Conservation (phyloP, 2,797 vertebrate species). For the Enteromius fasciolatus region DNA sequence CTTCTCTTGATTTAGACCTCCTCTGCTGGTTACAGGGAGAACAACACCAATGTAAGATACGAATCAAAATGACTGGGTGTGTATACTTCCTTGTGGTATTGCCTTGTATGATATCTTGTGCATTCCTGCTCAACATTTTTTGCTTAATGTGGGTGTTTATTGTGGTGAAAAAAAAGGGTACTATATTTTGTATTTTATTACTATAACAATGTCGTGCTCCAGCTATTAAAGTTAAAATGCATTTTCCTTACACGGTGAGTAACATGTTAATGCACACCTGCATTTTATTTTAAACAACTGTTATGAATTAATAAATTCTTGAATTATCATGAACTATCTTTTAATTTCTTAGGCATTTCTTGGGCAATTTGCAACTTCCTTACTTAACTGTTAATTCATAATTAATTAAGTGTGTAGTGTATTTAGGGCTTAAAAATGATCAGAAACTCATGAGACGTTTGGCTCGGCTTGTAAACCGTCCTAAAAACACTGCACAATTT, state of each 20-base stretch:
- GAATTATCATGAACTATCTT: neutral
- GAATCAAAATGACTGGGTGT: neutral
- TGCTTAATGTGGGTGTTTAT: neutral
- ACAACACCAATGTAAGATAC: constrained; percentile 31
- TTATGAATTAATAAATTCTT: neutral
- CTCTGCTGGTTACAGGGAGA: constrained; percentile 44
- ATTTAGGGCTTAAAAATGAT: no score
- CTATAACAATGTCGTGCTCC: neutral
- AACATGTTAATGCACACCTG: neutral
- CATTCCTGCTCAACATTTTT: neutral
- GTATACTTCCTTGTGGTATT: constrained; percentile 10
- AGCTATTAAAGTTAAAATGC: neutral
- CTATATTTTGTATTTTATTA: neutral
- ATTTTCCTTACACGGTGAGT: neutral
- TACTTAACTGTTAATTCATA: no score
- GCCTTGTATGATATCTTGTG: neutral
- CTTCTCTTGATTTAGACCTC: constrained; percentile 28
- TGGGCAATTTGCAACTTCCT: neutral
- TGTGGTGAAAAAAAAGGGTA: neutral
- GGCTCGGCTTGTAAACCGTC: no score
- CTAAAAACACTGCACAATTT: no score
- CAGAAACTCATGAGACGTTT: no score
- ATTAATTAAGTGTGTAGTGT: no score
- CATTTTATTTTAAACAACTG: neutral
- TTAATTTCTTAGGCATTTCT: no score